phyloP scores from a whole-genome alignment of 2,797 vertebrate genomes.

The Syndactyla subalaris region DNA sequence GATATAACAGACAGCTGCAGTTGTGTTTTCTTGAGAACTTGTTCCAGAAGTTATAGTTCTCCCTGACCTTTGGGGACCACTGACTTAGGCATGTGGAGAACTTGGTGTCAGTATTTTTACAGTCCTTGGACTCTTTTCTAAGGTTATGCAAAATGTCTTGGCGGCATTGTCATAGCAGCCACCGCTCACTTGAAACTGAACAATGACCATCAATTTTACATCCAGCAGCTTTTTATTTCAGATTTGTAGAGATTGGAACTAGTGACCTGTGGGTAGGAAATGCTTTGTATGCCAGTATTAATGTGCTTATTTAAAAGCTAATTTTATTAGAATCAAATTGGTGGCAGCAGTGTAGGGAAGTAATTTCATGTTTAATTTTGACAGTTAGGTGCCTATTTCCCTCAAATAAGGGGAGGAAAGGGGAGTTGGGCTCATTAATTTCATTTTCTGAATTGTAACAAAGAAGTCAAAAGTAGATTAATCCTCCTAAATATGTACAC shows the following conservation, averaged over 20 bases:
- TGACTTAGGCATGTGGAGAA: neutral
- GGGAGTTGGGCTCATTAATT: neutral
- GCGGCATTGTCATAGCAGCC: neutral
- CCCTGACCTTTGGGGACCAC: neutral
- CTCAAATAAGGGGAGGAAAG: neutral
- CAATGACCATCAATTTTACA: neutral
- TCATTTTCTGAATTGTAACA: neutral
- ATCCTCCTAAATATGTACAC: neutral
- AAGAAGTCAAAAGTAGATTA: neutral
- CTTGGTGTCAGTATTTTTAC: neutral
- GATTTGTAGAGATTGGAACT: neutral
- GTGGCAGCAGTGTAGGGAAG: neutral
- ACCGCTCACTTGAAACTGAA: neutral
- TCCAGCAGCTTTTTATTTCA: neutral
- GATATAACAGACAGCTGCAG: neutral
- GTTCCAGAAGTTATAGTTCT: neutral
- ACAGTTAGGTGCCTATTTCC: neutral
- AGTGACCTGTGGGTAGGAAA: neutral
- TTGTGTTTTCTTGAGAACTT: neutral
- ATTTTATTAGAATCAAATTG: neutral
- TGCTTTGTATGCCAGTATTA: neutral
- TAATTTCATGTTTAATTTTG: slow-evolving; percentile 4
- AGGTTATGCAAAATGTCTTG: neutral
- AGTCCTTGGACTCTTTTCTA: neutral
- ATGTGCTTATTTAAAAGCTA: neutral